Evolutionary conservation across 2,113 vertebrate genomes (phyloP).

Genomic region (Glaucidium brasilianum): DNA sequence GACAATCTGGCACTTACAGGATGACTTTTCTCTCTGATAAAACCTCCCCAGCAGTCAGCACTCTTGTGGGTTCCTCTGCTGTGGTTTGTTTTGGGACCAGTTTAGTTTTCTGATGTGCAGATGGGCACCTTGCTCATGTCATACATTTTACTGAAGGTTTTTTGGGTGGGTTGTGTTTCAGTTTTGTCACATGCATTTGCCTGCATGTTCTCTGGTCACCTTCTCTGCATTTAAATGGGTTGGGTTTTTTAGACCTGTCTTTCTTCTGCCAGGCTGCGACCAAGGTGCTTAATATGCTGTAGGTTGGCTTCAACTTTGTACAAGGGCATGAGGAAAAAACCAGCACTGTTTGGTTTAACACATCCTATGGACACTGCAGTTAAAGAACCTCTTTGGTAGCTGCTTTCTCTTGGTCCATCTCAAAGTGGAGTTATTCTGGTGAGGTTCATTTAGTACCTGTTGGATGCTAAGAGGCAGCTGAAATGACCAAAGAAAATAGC

Average conservation of each 20-base stretch:
- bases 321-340: neutral
- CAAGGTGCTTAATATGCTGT: neutral
- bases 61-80: neutral
- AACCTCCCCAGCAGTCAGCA: neutral
- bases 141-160: neutral
- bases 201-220: neutral
- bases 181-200: neutral
- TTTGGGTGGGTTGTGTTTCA: neutral
- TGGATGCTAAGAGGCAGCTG: neutral
- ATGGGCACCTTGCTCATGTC: neutral
- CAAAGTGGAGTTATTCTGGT: neutral
- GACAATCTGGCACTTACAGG: rapidly evolving
- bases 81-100: neutral
- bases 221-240: neutral
- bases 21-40: neutral
- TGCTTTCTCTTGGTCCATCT: neutral
- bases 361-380: neutral
- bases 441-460: neutral
- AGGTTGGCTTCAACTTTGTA: neutral
- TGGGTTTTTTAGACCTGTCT: neutral
- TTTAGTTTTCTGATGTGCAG: neutral
- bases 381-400: neutral
- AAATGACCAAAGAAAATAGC: neutral
- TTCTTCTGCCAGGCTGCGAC: neutral
- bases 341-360: neutral